Evolutionary conservation across 2,113 vertebrate genomes (phyloP).

Genomic region (Ranitomeya variabilis): DNA sequence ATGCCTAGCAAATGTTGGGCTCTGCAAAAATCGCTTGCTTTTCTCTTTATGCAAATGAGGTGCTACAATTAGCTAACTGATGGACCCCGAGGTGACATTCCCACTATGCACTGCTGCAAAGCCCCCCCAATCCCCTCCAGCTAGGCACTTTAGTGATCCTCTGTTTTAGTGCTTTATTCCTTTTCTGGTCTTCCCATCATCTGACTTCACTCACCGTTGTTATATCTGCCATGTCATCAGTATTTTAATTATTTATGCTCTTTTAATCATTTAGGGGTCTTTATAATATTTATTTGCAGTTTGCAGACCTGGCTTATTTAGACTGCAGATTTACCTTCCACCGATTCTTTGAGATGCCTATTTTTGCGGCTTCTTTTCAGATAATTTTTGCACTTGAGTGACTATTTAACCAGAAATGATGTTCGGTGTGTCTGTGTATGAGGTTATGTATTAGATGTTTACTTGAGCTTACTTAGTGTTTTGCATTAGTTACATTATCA

Average conservation of each 20-base stretch:
- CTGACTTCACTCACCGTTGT: slow-evolving; percentile 25
- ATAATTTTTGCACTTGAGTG: slow-evolving; percentile 55
- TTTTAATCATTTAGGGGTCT: not conserved
- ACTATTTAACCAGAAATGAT: slow-evolving; percentile 57
- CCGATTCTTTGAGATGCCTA: not conserved
- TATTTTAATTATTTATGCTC: slow-evolving; percentile 48
- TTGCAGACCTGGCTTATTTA: not conserved
- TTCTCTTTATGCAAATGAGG: slow-evolving; percentile 70
- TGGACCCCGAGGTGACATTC: slow-evolving; percentile 54
- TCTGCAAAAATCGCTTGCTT: slow-evolving; percentile 57
- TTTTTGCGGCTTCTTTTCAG: slow-evolving; percentile 9
- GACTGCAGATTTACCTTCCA: not conserved
- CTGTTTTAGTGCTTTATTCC: slow-evolving; percentile 46
- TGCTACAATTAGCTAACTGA: slow-evolving; percentile 67
- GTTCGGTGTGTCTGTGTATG: slow-evolving; percentile 58
- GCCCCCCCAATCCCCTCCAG: slow-evolving; percentile 57
- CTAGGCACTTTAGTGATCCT: slow-evolving; percentile 78
- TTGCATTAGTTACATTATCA: slow-evolving; percentile 25
- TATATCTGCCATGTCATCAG: slow-evolving; percentile 48
- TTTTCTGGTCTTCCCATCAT: slow-evolving; percentile 44
- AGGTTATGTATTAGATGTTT: slow-evolving; percentile 52
- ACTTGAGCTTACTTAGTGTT: slow-evolving; percentile 53
- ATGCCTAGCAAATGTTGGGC: slow-evolving; percentile 55
- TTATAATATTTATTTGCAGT: not conserved
- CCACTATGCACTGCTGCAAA: slow-evolving; percentile 61